These are phyloP conservation scores for Pelosia muscerda DNA, from an alignment of 2,888 invertebrate genomes.

Conservation along the genomic window DNA sequence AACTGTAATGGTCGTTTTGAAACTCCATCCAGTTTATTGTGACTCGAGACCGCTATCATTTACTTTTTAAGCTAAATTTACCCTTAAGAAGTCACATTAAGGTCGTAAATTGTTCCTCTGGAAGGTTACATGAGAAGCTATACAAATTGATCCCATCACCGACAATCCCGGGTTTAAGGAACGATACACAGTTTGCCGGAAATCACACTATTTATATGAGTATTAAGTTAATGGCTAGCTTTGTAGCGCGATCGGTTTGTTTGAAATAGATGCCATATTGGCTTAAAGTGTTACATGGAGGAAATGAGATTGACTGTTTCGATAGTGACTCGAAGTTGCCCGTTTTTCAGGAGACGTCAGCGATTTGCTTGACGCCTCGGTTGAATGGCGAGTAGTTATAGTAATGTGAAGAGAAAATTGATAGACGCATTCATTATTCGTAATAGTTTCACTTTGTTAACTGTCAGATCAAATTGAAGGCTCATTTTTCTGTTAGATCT, in stretches of 20 bases:
- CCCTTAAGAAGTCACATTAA: constrained; percentile 61
- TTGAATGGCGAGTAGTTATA: constrained; percentile 13
- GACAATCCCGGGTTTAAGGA: constrained; percentile 56
- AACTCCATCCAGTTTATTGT: constrained; percentile 70
- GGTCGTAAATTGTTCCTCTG: constrained; percentile 63
- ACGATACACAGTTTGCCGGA: constrained; percentile 63
- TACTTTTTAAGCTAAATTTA: constrained; percentile 58
- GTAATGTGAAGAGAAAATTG: constrained; percentile 22
- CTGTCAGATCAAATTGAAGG: constrained; percentile 5
- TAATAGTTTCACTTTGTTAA: constrained; percentile 19
- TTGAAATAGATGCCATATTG: constrained; percentile 44
- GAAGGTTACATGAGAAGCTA: constrained; percentile 65
- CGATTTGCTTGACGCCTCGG: constrained; percentile 24
- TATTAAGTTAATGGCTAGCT: constrained; percentile 66
- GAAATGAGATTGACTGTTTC: constrained; percentile 43
- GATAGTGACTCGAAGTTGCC: constrained; percentile 27
- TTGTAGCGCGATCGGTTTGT: constrained; percentile 58
- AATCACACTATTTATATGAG: constrained; percentile 73
- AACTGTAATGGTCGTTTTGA: constrained; percentile 61
- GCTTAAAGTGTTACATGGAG: constrained; percentile 37
- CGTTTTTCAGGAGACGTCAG: constrained; percentile 22
- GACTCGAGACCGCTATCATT: constrained; percentile 52
- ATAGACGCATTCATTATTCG: constrained; percentile 11
- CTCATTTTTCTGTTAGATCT: not conserved
- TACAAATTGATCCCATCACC: constrained; percentile 79